phyloP scores from a whole-genome alignment of 2,113 vertebrate genomes.

The Anser brachyrhynchus region DNA sequence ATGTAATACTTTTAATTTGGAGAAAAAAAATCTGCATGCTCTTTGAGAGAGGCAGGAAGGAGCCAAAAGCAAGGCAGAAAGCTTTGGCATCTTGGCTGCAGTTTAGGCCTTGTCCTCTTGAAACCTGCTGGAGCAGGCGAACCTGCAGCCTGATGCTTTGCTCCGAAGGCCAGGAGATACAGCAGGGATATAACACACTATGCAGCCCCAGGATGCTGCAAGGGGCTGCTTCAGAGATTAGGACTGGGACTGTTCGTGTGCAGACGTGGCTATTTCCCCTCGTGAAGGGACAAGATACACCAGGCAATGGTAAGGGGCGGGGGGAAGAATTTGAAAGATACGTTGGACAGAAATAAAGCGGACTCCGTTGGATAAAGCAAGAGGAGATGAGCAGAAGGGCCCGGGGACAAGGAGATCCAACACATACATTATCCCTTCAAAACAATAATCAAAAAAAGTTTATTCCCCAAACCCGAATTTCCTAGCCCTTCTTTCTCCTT shows the following conservation, averaged over 20 bases:
- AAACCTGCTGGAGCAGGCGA: not conserved
- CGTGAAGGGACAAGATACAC: not conserved
- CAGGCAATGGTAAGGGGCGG: not conserved
- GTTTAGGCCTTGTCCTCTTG: not conserved
- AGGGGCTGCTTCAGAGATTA: not conserved
- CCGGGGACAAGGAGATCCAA: not conserved
- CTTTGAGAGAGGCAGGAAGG: conserved; percentile 2
- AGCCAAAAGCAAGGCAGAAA: not conserved
- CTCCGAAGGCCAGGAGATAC: not conserved
- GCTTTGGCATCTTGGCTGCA: not conserved
- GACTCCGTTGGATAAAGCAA: not conserved
- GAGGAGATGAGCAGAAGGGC: not conserved
- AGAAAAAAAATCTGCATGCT: not conserved
- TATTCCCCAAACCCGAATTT: conserved; percentile 27
- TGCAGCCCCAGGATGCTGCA: rapidly evolving
- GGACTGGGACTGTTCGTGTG: rapidly evolving
- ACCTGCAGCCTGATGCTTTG: not conserved
- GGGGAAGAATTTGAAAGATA: not conserved
- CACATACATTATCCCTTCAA: not conserved
- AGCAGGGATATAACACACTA: not conserved
- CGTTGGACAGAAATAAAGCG: not conserved
- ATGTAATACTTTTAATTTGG: conserved; percentile 49
- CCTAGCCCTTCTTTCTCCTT: conserved; percentile 16
- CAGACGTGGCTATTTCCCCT: not conserved
- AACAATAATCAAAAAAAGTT: not conserved